These are phyloP conservation scores for Tringa solitaria DNA, from an alignment of 2,113 vertebrate species.

Conservation along the genomic window DNA sequence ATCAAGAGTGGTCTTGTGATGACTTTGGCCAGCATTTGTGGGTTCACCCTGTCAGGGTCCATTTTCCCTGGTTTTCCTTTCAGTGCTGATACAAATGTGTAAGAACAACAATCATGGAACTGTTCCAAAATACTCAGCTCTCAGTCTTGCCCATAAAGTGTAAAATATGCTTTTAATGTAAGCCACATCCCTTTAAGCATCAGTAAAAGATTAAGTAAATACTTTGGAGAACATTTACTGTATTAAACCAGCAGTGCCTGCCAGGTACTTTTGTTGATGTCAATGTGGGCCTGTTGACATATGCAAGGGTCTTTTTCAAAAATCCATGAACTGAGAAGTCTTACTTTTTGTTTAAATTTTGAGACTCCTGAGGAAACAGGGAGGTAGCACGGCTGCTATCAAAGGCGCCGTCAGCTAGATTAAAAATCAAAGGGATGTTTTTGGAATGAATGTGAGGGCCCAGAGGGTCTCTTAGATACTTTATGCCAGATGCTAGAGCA, in stretches of 20 bases:
- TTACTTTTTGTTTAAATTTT: neutral
- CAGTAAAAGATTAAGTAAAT: neutral
- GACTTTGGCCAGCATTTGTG: neutral
- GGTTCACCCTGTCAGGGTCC: neutral
- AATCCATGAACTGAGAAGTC: neutral
- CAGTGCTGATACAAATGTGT: accelerated
- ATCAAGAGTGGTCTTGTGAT: neutral
- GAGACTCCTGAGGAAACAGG: neutral
- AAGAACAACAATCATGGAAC: neutral
- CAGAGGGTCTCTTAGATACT: neutral
- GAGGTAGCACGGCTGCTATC: neutral
- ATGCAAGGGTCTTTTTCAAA: neutral
- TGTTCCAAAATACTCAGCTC: neutral
- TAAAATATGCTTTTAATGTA: neutral
- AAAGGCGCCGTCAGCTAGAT: accelerated
- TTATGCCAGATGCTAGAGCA: neutral
- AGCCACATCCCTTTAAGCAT: neutral
- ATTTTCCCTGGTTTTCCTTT: neutral
- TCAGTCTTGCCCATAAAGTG: neutral
- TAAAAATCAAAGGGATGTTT: neutral
- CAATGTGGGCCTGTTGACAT: neutral
- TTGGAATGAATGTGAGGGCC: neutral
- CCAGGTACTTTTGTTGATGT: accelerated
- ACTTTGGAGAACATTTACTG: neutral
- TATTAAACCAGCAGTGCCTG: neutral